Evolutionary conservation across 2,113 vertebrate species (phyloP).

Genomic region (Uria lomvia): DNA sequence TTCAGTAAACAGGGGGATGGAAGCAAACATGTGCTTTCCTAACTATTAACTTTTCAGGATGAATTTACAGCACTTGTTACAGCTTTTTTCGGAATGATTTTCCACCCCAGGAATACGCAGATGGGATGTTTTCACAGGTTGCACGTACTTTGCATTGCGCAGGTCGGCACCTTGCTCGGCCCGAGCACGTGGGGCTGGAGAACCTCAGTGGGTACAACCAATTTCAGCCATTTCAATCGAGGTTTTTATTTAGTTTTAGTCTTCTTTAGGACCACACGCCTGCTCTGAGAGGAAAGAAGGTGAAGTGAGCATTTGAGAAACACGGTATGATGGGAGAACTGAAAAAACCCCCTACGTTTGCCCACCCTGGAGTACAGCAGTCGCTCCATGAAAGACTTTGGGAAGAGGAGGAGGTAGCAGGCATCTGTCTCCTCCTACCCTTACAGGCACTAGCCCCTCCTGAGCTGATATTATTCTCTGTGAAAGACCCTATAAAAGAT

Average conservation of each 20-base stretch:
- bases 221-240: accelerated
- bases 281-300: neutral
- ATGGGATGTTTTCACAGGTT: neutral
- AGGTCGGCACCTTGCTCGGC: accelerated
- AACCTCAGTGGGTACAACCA: neutral
- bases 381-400: neutral
- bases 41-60: neutral
- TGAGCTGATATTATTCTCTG: neutral
- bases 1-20: neutral
- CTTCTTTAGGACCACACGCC: neutral
- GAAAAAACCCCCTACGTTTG: neutral
- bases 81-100: neutral
- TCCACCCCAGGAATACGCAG: neutral
- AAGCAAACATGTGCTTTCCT: neutral
- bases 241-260: neutral
- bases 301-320: neutral
- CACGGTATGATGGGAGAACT: neutral
- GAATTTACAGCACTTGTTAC: neutral
- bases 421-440: neutral
- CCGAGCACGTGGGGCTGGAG: accelerated
- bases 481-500: neutral
- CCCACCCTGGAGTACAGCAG: neutral
- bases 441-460: neutral
- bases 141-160: accelerated
- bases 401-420: neutral